phyloP scores from a whole-genome alignment of 92 coral and sea anemone species.

The Porites lobata region DNA sequence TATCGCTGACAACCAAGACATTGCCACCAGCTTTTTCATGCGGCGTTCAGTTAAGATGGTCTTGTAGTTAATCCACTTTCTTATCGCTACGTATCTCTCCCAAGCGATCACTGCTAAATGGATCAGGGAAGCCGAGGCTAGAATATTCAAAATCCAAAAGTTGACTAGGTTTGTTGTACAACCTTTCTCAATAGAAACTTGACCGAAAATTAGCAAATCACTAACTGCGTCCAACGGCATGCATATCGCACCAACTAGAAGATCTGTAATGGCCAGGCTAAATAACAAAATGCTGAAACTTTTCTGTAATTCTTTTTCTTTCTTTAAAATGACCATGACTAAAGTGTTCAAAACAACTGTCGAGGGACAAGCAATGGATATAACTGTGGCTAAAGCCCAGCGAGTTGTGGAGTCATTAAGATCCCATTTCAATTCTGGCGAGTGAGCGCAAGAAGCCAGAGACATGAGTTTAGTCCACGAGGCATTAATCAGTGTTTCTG shows the following conservation, averaged over 20 bases:
- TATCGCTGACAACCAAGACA: not conserved
- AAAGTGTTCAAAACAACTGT: no score
- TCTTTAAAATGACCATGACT: no score
- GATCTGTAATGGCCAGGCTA: not conserved
- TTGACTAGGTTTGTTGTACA: not conserved
- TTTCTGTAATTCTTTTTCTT: not conserved
- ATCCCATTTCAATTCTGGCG: no score
- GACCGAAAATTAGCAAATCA: not conserved
- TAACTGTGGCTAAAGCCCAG: no score
- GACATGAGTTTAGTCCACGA: no score
- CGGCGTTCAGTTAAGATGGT: not conserved
- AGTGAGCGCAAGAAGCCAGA: no score
- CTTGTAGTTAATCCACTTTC: not conserved
- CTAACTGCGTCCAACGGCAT: not conserved
- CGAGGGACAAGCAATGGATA: no score
- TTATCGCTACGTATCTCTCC: constrained; percentile 1
- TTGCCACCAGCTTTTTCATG: not conserved
- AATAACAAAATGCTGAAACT: not conserved
- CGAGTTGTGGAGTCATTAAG: no score
- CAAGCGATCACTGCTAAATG: not conserved
- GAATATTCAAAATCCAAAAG: not conserved
- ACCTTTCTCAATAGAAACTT: not conserved
- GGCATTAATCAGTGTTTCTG: no score
- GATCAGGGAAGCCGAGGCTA: not conserved
- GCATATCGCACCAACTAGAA: not conserved